phyloP scores from a whole-genome alignment of 2,113 vertebrate genomes.

The Perca fluviatilis region DNA sequence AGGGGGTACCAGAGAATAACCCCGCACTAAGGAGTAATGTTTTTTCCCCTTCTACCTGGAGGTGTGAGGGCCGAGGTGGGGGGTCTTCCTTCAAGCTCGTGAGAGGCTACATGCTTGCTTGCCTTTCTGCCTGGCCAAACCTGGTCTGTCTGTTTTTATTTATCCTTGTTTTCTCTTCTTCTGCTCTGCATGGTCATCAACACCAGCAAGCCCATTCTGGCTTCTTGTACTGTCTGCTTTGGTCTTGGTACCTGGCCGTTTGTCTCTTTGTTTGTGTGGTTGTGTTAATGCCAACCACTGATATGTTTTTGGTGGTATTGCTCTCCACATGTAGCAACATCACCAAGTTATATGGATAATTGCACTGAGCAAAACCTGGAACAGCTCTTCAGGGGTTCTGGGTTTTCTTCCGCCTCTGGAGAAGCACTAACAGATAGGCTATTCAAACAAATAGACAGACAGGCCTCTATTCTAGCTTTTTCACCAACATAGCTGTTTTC shows the following conservation, averaged over 20 bases:
- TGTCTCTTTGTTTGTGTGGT: slow-evolving; percentile 34
- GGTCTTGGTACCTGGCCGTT: slow-evolving; percentile 40
- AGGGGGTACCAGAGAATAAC: slow-evolving; percentile 64
- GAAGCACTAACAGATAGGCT: background rate
- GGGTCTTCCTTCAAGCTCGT: slow-evolving; percentile 68
- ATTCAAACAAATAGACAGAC: slow-evolving; percentile 6
- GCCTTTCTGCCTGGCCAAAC: slow-evolving; percentile 68
- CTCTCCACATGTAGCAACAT: slow-evolving; percentile 6
- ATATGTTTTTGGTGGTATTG: slow-evolving; percentile 25
- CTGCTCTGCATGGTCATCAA: slow-evolving; percentile 75
- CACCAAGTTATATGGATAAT: slow-evolving; percentile 13
- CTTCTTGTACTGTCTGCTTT: slow-evolving; percentile 66
- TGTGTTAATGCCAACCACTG: slow-evolving; percentile 38
- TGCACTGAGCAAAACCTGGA: slow-evolving; percentile 10
- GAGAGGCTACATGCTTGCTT: slow-evolving; percentile 78
- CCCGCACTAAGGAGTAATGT: slow-evolving; percentile 58
- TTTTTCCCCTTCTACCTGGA: slow-evolving; percentile 65
- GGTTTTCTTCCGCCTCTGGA: slow-evolving; percentile 4
- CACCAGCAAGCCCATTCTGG: slow-evolving; percentile 61
- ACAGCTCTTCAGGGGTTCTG: background rate
- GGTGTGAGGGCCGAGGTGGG: slow-evolving; percentile 71
- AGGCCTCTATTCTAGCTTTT: background rate
- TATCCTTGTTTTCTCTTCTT: slow-evolving; percentile 47
- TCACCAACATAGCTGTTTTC: slow-evolving; percentile 9
- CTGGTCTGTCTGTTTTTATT: slow-evolving; percentile 59